These are phyloP conservation scores for Chelonus insularis DNA, from an alignment of 1,140 invertebrate species.

Conservation along the genomic window DNA sequence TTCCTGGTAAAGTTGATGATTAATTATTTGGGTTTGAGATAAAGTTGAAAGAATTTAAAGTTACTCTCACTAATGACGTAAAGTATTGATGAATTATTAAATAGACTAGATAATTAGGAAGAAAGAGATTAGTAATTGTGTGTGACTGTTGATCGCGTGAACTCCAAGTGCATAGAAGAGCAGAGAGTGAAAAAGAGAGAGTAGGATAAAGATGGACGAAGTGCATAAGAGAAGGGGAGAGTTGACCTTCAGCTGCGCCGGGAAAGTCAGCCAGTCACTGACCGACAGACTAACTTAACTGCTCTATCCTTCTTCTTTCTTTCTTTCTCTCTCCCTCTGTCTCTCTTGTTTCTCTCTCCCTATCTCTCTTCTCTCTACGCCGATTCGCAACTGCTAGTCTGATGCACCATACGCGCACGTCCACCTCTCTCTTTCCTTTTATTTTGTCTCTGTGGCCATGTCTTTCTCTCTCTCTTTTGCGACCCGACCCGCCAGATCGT, in stretches of 20 bases:
- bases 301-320: conserved; percentile 56
- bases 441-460: neutral
- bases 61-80: no score
- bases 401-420: conserved; percentile 45
- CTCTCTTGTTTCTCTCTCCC: neutral
- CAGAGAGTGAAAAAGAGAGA: conserved; percentile 18
- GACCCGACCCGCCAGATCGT: neutral
- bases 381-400: conserved; percentile 32
- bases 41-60: no score
- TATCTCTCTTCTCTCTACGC: conserved; percentile 4
- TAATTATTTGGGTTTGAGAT: neutral
- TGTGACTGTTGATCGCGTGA: neutral
- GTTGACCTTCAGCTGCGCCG: conserved; percentile 60
- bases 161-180: conserved; percentile 27
- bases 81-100: no score
- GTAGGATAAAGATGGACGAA: conserved; percentile 30
- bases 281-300: conserved; percentile 62
- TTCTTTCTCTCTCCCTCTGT: conserved; percentile 31
- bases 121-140: conserved; percentile 1
- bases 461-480: conserved; percentile 7
- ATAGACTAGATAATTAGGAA: neutral
- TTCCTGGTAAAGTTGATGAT: no score
- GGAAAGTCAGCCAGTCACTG: conserved; percentile 62
- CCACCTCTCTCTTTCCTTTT: conserved; percentile 13
- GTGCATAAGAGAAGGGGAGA: conserved; percentile 51